These are phyloP conservation scores for Stenotaenia linearis DNA, from an alignment of 2,888 invertebrate species.

Conservation along the genomic window DNA sequence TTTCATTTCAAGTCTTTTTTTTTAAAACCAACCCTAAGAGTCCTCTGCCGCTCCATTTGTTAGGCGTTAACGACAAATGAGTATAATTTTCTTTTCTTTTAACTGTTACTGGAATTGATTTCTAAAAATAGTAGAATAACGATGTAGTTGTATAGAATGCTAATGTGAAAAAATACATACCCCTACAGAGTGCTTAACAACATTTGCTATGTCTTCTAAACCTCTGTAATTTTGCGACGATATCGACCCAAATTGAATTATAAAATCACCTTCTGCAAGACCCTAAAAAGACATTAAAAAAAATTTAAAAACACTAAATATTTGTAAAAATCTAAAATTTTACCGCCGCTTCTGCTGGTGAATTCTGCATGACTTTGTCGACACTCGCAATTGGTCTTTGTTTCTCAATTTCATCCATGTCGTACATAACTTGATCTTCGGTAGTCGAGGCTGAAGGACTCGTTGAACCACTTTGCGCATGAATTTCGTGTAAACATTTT, in stretches of 20 bases:
- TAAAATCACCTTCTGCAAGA: conserved; percentile 60
- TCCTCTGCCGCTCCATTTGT: conserved; percentile 71
- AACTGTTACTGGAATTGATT: conserved; percentile 40
- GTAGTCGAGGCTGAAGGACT: not conserved
- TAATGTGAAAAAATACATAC: conserved; percentile 30
- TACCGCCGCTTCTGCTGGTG: conserved; percentile 78
- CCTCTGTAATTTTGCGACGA: conserved; percentile 63
- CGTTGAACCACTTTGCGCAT: conserved; percentile 40
- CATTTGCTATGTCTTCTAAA: conserved; percentile 61
- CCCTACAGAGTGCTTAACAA: conserved; percentile 55
- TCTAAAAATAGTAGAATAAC: not conserved
- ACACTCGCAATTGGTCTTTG: conserved; percentile 59
- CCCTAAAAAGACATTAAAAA: conserved; percentile 54
- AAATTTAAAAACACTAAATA: conserved; percentile 29
- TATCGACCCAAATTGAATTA: conserved; percentile 72
- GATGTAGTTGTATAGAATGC: not conserved
- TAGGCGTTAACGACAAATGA: conserved; percentile 61
- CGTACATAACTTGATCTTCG: conserved; percentile 35
- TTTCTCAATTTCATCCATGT: conserved; percentile 6
- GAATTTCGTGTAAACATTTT: conserved; percentile 60
- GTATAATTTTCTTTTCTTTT: conserved; percentile 52
- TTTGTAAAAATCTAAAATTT: not conserved
- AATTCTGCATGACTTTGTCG: conserved; percentile 65
- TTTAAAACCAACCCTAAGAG: conserved; percentile 56
- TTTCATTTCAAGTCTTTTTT: not conserved